Evolutionary conservation across 2,888 invertebrate species (phyloP).

Genomic region (Strigamia transsilvanica): DNA sequence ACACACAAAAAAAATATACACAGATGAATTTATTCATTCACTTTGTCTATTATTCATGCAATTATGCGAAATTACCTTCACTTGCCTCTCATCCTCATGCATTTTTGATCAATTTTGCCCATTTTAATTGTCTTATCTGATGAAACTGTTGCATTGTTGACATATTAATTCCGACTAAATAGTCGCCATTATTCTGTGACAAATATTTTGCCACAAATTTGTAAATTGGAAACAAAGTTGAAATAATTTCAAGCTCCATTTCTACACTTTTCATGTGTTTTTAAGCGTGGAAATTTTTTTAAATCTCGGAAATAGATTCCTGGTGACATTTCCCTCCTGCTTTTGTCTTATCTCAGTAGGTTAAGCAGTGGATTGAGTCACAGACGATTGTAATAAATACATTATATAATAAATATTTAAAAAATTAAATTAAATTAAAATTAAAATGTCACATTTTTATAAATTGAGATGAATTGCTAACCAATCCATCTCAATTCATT

Average conservation of each 20-base stretch:
- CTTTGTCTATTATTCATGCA: constrained; percentile 29
- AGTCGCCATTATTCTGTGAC: background rate
- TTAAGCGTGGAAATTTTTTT: background rate
- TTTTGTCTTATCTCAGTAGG: background rate
- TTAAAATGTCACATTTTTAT: background rate
- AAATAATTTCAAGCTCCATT: too few relatives aligned
- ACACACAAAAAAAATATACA: too few relatives aligned
- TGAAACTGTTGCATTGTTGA: constrained; percentile 32
- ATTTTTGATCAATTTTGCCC: constrained; percentile 29
- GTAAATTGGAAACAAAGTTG: too few relatives aligned
- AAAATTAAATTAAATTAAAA: background rate
- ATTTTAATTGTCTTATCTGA: constrained; percentile 38
- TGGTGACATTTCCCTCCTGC: background rate
- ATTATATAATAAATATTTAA: background rate
- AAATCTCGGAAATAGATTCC: too few relatives aligned
- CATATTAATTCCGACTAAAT: constrained; percentile 11
- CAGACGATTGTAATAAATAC: background rate
- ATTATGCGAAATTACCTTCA: constrained; percentile 38
- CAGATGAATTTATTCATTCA: background rate
- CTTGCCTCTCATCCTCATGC: constrained; percentile 12
- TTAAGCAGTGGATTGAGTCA: constrained; percentile 9
- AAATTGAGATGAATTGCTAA: background rate
- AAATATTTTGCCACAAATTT: background rate
- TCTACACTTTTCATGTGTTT: background rate
- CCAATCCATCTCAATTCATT: background rate